Evolutionary conservation across 2,888 invertebrate species (phyloP), one percentile per base, ranked within the genome.

Genomic region (Halocaridina rubra): DNA sequence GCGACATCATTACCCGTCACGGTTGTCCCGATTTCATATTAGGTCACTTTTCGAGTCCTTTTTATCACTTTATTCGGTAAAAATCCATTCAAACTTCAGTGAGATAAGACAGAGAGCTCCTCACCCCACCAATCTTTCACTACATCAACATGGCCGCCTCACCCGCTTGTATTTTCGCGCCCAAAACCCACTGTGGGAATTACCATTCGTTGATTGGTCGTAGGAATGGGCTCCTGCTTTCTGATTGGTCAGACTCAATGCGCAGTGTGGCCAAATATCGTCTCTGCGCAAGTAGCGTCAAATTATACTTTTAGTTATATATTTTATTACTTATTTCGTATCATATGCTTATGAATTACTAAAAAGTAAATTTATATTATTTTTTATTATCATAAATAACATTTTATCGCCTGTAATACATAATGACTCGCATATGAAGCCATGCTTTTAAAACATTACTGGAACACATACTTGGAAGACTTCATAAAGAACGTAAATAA

Each of bases 91-190:
- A 13, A n/a, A 10, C 16, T n/a, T 3, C 10, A 3, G 19, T 10
- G 19, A 69, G 69, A 46, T 53, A 16, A 10, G 53, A 75, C 46
- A 5, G 53, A 30, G 30, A 46, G 81, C 19, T 19, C 61, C 46
- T 1, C 30, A 75, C 69, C 32, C 24, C 64, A 69, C 72, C 80
- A 76, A 75, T 30, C 61, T 32, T 46, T 22, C 57, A 30, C 29
- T n/a, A 29, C 27, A 81, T 33, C 81, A 81, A 81, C 81, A 81
- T 81, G 81, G 81, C 53, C 53, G 53, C n/a, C 53, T 19, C n/a
- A 53, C 53, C 53, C 81, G 81, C 81, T 81, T 67, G 81, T 81
- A 81, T 81, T 81, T 81, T 81, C 75, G 81, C 81, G 81, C 75
- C 74, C 24, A 81, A 81, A 81, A 19, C 19, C 22, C 67, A 59